phyloP scores from a whole-genome alignment of 2,797 vertebrate species.

The Caiman crocodilus region DNA sequence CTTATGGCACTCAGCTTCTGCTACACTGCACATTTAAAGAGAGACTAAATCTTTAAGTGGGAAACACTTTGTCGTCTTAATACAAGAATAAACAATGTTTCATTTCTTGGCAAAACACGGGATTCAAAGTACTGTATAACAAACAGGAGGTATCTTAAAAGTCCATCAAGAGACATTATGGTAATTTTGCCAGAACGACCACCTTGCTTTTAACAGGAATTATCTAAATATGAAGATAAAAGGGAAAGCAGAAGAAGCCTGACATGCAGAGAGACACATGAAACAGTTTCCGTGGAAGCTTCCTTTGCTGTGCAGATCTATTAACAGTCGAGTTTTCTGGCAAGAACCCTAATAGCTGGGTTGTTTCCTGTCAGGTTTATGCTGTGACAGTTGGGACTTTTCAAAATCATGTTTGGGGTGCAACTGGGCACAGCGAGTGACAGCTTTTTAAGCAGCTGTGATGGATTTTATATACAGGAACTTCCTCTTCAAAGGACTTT shows the following conservation, averaged over 20 bases:
- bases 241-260: conserved; percentile 57
- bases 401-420: conserved; percentile 13
- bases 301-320: conserved; percentile 15
- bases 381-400: neutral
- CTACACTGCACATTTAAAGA: neutral
- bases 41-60: conserved; percentile 66
- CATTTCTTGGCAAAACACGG: conserved; percentile 55
- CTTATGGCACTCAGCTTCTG: neutral
- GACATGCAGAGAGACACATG: conserved; percentile 56
- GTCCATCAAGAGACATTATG: conserved; percentile 53
- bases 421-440: neutral
- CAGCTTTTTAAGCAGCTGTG: neutral
- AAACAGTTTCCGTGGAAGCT: conserved; percentile 56
- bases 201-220: conserved; percentile 68
- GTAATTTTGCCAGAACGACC: conserved; percentile 51
- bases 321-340: conserved; percentile 44
- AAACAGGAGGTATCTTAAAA: conserved; percentile 61
- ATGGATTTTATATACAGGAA: neutral
- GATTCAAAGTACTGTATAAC: conserved; percentile 18
- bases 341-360: conserved; percentile 17
- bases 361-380: conserved; percentile 46
- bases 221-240: conserved; percentile 70
- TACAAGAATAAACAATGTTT: conserved; percentile 68
- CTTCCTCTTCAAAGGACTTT: neutral
- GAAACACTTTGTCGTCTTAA: conserved; percentile 70